A percentile compares a stretch with the other conserved stretches of the same genome.
Evolutionary conservation across 30 jellyfish, hydroid and myxozoan species (phyloP).

Genomic region (Pseudorhiza aurosa): DNA sequence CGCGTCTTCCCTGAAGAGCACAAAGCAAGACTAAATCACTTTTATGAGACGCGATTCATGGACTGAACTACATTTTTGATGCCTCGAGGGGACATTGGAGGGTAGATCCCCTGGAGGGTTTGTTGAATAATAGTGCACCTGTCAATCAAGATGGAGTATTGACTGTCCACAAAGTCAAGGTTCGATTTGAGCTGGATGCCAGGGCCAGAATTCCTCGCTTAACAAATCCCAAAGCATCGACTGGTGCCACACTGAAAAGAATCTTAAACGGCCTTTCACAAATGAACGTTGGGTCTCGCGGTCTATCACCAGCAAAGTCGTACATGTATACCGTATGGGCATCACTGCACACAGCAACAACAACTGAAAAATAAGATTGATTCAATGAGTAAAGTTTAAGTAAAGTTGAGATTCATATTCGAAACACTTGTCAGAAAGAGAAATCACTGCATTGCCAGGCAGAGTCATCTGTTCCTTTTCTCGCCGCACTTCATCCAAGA

Average conservation of each 20-base stretch:
- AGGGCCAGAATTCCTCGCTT: constrained; percentile 53
- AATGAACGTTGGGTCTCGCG: not conserved
- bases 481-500: too few relatives aligned
- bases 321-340: constrained; percentile 70
- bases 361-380: constrained; percentile 32
- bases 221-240: constrained; percentile 55
- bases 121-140: not conserved
- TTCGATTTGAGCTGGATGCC: constrained; percentile 84
- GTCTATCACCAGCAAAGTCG: constrained; percentile 26
- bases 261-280: constrained; percentile 69
- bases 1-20: too few relatives aligned
- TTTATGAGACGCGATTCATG: too few relatives aligned
- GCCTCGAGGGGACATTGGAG: too few relatives aligned
- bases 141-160: not conserved
- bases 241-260: constrained; percentile 69
- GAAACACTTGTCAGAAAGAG: too few relatives aligned
- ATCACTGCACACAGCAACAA: constrained; percentile 74
- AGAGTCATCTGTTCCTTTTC: too few relatives aligned
- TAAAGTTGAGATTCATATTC: too few relatives aligned
- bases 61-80: too few relatives aligned
- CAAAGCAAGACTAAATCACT: too few relatives aligned
- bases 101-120: too few relatives aligned
- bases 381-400: too few relatives aligned
- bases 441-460: too few relatives aligned
- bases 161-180: constrained; percentile 80